Evolutionary conservation across 2,888 invertebrate species (phyloP).

Genomic region (Cryptocephalus primarius): DNA sequence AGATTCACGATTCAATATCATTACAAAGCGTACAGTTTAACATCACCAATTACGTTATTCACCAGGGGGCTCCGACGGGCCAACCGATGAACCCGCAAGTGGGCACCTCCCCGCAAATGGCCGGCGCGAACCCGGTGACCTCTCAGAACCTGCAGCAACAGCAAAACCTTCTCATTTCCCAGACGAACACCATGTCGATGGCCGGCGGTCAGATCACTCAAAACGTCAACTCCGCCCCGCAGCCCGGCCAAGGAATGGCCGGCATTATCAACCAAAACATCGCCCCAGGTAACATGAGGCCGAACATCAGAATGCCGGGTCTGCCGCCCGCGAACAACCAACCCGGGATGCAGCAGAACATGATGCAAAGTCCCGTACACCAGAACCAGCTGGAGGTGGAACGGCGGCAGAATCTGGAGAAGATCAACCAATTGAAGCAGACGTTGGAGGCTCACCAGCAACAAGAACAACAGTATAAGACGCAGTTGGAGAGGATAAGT

Average conservation of each 20-base stretch:
- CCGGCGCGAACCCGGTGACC: conserved; percentile 24
- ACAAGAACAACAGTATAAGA: conserved; percentile 66
- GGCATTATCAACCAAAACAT: conserved; percentile 29
- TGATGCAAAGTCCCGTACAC: conserved; percentile 29
- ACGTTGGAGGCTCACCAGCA: conserved; percentile 72
- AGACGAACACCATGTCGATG: conserved; percentile 43
- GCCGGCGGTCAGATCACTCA: conserved; percentile 49
- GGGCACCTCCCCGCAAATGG: conserved; percentile 30
- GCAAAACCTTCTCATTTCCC: conserved; percentile 43
- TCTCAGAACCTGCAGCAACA: conserved; percentile 23
- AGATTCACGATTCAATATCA: no score
- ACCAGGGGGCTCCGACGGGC: conserved; percentile 16
- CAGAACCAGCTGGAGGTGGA: conserved; percentile 58
- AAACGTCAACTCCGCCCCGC: conserved; percentile 38
- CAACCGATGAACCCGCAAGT: conserved; percentile 24
- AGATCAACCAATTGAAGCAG: conserved; percentile 66
- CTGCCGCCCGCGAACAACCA: conserved; percentile 12
- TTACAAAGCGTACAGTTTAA: no score
- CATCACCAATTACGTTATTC: no score
- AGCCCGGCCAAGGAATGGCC: conserved; percentile 20
- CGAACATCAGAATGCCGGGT: conserved; percentile 28
- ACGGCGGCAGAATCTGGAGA: conserved; percentile 66
- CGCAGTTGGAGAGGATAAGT: conserved; percentile 62
- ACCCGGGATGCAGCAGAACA: conserved; percentile 22
- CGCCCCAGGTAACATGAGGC: conserved; percentile 28